A percentile compares a stretch with the other conserved stretches of the same genome.
phyloP scores from a whole-genome alignment of 2,888 invertebrate genomes.

The Sarcophaga variegata region DNA sequence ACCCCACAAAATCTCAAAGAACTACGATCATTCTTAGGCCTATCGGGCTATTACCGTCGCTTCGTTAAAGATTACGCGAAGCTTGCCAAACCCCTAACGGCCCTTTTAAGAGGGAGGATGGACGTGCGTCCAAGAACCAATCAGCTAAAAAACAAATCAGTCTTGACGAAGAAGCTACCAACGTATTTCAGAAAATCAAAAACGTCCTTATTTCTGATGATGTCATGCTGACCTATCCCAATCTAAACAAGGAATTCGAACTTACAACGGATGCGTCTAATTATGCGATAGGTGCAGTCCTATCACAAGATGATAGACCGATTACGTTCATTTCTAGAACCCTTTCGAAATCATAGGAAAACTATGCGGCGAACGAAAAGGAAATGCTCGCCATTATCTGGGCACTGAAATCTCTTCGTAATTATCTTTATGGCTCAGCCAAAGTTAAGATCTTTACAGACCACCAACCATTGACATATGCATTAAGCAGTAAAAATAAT shows the following conservation, averaged over 20 bases:
- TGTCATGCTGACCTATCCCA: constrained; percentile 8
- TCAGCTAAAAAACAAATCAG: constrained; percentile 15
- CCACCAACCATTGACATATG: constrained; percentile 32
- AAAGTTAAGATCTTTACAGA: constrained; percentile 24
- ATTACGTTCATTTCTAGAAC: constrained; percentile 51
- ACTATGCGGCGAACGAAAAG: constrained; percentile 53
- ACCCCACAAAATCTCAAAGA: constrained; percentile 60
- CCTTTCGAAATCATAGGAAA: constrained; percentile 31
- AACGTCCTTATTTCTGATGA: constrained; percentile 23
- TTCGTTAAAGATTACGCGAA: constrained; percentile 43
- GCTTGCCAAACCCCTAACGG: constrained; percentile 54
- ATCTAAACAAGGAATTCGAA: constrained; percentile 26
- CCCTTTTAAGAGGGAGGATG: constrained; percentile 38
- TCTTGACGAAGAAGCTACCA: constrained; percentile 10
- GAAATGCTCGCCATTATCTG: constrained; percentile 56
- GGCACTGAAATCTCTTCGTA: constrained; percentile 27
- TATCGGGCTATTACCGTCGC: constrained; percentile 49
- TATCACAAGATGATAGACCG: constrained; percentile 34
- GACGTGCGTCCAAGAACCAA: constrained; percentile 23
- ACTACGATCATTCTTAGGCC: constrained; percentile 62
- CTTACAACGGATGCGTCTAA: constrained; percentile 54
- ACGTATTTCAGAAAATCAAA: constrained; percentile 11
- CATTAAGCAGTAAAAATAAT: constrained; percentile 17
- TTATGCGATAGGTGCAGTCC: constrained; percentile 47
- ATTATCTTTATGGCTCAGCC: constrained; percentile 9